Evolutionary conservation across 1,140 invertebrate species (phyloP), one percentile per base, ranked within the genome.

Genomic region (Chrysomallon squamiferum): DNA sequence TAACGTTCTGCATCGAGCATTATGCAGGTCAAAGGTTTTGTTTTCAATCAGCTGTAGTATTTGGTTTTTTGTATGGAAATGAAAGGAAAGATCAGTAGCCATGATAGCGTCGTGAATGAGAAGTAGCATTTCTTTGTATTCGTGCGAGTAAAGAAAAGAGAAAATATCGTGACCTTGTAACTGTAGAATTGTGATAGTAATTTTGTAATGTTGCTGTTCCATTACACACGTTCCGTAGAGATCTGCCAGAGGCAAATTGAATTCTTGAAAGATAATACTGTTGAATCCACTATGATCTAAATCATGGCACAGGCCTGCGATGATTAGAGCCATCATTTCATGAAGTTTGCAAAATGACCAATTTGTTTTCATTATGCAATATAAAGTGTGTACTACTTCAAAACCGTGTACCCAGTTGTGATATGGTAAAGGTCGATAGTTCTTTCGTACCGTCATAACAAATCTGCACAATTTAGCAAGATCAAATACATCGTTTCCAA

Each of bases 321-420:
- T 71, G 3, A 78, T 45, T 7, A 78, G 49, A n/a, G 71, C 75
- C 68, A 75, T 69, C 47, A 71, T 38, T 38, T 38, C 35, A 38
- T 38, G 5, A 38, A n/a, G 47, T 3, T 73, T 62, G 38, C 75
- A 73, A 18, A 69, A 22, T 30, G 59, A 38, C 5, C 60, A 49
- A 33, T 43, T 38, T 30, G 38, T 57, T 38, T 67, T 66, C 0
- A 78, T 63, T 50, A 80, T 75, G 25, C 68, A 66, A 72, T 77
- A 82, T 27, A 79, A 62, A 25, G 64, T 57, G 29, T 82, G 80
- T 5, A 67, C 68, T 5, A 82, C 80, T 47, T 76, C 69, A 50
- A 82, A 81, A 6, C 78, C 80, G 61, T 82, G 80, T 15, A 70
- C 54, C 76, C 76, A 82, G 71, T 82, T 82, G 59, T 82, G 80